Evolutionary conservation across 2,113 vertebrate genomes (phyloP), one percentile per base, ranked within the genome.

Genomic region (Ancistrus triradiatus): DNA sequence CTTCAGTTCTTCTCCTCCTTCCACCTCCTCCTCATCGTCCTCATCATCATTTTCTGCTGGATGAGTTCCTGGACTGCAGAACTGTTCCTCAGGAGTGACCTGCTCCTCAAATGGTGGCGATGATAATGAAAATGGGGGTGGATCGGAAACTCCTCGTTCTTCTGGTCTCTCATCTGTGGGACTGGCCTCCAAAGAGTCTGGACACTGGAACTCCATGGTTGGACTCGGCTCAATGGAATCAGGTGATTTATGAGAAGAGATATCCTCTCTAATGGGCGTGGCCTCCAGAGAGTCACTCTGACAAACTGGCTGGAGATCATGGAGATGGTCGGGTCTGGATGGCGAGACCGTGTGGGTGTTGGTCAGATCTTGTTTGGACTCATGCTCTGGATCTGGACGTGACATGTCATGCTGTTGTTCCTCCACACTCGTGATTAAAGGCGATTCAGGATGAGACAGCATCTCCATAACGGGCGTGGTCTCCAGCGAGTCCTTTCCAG

Each of bases 161-260:
- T 74, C 33, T 17, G 37, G 17, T 86, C 87, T 67, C 49, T 61
- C 65, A 81, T 78, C 61, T 69, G 88, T 83, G 0, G 96, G 96
- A 77, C 95, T 97, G 74, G 80, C 90, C 74, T 99, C 95, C 63
- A 99, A 90, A 60, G 95, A 98, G 70, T 99, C 95, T 0, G 81
- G 84, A 73, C 91, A 95, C 63, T 91, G 91, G 15, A 92, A 96
- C 65, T 97, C 94, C 70, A 88, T 89, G 52, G 86, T 90, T 56
- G 96, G 95, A 65, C 95, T 98, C 71, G 95, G 91, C 62, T 99
- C 96, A 78, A 99, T 89, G 59, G 96, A 99, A 83, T 99, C 96
- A 0, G 95, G 96, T 0, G 94, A 93, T 83, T 92, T 96, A 72
- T 88, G 88, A 47, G 94, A 97, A 10, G 94, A 98, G 48, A 83